These are phyloP conservation scores for Ophiodon elongatus DNA, from an alignment of 2,113 vertebrate species.

Conservation along the genomic window DNA sequence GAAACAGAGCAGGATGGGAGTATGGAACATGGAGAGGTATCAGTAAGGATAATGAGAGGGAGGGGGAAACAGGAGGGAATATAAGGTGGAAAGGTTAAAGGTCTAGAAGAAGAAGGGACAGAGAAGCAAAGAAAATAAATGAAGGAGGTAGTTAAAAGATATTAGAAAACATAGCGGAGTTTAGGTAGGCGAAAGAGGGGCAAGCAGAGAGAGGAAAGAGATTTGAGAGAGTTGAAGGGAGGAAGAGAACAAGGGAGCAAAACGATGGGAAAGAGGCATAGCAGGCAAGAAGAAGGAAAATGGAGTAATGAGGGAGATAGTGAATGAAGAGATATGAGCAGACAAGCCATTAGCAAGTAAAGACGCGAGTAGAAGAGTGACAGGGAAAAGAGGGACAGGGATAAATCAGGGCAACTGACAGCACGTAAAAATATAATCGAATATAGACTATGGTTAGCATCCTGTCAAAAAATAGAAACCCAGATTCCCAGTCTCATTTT, in stretches of 20 bases:
- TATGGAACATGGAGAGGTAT: background rate
- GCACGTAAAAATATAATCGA: background rate
- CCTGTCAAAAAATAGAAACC: slow-evolving; percentile 1
- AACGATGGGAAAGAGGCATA: background rate
- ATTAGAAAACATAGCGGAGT: background rate
- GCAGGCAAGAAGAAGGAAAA: background rate
- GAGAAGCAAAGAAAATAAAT: background rate
- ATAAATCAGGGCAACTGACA: background rate
- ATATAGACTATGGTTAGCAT: background rate
- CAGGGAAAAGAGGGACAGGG: background rate
- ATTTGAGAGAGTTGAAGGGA: background rate
- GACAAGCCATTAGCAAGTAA: background rate
- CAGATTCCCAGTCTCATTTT: slow-evolving; percentile 4
- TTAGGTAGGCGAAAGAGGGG: background rate
- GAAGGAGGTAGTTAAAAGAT: background rate
- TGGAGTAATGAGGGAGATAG: background rate
- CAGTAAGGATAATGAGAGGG: background rate
- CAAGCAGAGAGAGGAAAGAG: background rate
- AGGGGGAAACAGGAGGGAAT: background rate
- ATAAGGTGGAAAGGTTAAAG: background rate
- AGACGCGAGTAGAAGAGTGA: background rate
- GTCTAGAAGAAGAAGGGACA: background rate
- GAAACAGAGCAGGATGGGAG: background rate
- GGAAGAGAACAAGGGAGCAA: background rate
- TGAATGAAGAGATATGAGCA: slow-evolving; percentile 22